Percentiles rank a stretch among this genome's conserved stretches.
These are phyloP conservation scores for Anagrus nilaparvatae DNA, from an alignment of 1,140 invertebrate species.

Conservation along the genomic window DNA sequence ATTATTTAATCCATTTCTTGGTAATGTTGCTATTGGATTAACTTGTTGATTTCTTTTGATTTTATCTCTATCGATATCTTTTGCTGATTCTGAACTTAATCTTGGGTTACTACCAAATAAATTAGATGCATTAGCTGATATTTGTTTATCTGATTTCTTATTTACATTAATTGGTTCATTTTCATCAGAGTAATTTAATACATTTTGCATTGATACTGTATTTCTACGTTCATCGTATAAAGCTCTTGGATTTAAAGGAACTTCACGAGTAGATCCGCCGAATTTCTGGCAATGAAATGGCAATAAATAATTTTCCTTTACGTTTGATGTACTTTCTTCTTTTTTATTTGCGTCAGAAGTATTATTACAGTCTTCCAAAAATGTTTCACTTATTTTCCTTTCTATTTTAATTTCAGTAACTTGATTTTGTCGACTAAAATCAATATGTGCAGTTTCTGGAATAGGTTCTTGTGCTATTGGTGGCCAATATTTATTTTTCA, in stretches of 20 bases:
- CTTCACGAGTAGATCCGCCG: conserved; percentile 35
- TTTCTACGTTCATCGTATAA: conserved; percentile 33
- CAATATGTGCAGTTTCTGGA: conserved; percentile 30
- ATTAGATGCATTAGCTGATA: no score
- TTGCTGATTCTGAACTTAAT: conserved; percentile 38
- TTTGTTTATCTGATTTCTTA: no score
- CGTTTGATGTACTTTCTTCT: no score
- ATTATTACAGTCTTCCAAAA: no score
- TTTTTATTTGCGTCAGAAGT: no score
- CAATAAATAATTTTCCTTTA: no score
- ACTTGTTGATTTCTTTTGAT: conserved; percentile 23
- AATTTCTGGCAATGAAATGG: no score
- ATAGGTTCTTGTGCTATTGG: conserved; percentile 36
- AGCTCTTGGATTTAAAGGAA: conserved; percentile 35
- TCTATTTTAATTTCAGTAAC: conserved; percentile 38
- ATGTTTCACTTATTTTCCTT: no score
- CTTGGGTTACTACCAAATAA: conserved; percentile 31
- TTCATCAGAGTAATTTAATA: conserved; percentile 33
- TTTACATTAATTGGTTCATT: no score
- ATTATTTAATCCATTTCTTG: conserved; percentile 23
- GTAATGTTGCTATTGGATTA: conserved; percentile 37
- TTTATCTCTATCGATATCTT: conserved; percentile 28
- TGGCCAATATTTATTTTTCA: conserved; percentile 51
- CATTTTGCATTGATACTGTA: conserved; percentile 36
- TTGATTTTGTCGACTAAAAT: conserved; percentile 31